These are phyloP conservation scores for Mythimna ferrago DNA, from an alignment of 2,888 invertebrate genomes.

Conservation along the genomic window DNA sequence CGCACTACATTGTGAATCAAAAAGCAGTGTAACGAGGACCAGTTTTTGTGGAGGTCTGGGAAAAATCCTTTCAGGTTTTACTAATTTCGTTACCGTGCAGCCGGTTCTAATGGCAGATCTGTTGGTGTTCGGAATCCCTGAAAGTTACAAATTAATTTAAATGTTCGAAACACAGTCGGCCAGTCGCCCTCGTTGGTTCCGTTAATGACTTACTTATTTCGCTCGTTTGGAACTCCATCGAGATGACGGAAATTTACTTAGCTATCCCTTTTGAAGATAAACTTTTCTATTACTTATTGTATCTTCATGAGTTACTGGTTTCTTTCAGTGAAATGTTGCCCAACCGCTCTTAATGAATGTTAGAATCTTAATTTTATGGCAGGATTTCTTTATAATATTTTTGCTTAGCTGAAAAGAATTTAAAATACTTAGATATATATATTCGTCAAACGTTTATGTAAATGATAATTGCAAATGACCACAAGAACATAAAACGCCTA, in stretches of 20 bases:
- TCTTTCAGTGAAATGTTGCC: slow-evolving; percentile 1
- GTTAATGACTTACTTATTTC: slow-evolving; percentile 80
- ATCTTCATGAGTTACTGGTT: slow-evolving; percentile 7
- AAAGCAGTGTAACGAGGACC: background rate
- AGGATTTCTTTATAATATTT: background rate
- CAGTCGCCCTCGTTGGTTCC: slow-evolving; percentile 68
- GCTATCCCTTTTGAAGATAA: slow-evolving; percentile 27
- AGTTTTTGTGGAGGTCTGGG: background rate
- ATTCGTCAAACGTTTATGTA: background rate
- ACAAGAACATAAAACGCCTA: background rate
- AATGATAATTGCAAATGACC: background rate
- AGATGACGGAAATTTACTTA: slow-evolving; percentile 70
- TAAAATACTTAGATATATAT: background rate
- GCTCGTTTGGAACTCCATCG: slow-evolving; percentile 70
- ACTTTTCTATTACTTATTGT: slow-evolving; percentile 33
- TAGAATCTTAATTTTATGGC: background rate
- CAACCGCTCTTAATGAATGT: background rate
- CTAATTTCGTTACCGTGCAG: slow-evolving; percentile 72
- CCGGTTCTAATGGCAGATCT: slow-evolving; percentile 72
- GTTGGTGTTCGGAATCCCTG: slow-evolving; percentile 74
- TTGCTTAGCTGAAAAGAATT: background rate
- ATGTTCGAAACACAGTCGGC: slow-evolving; percentile 74
- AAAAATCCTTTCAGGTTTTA: slow-evolving; percentile 64
- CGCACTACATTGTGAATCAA: background rate
- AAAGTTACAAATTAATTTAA: slow-evolving; percentile 85